A percentile compares a stretch with the other conserved stretches of the same genome.
phyloP scores from a whole-genome alignment of 2,888 invertebrate species.

The Conistra vaccinii region DNA sequence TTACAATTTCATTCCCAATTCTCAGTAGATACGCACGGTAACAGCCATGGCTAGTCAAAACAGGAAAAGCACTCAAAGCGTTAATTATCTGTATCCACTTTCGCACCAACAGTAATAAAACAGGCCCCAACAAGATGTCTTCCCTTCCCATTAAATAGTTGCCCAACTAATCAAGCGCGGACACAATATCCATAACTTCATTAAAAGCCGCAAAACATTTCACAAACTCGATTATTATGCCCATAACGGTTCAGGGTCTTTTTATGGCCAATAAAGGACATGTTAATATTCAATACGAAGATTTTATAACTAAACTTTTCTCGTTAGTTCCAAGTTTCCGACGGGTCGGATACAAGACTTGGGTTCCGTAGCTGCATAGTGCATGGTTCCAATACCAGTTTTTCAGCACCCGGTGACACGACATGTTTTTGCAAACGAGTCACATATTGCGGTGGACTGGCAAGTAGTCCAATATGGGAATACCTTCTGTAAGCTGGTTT shows the following conservation, averaged over 20 bases:
- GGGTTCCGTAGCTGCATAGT: conserved; percentile 54
- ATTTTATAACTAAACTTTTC: conserved; percentile 86
- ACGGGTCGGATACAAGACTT: conserved; percentile 72
- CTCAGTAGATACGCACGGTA: not conserved
- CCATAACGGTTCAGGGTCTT: conserved; percentile 74
- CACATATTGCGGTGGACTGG: conserved; percentile 53
- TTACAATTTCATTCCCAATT: not conserved
- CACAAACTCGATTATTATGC: conserved; percentile 77
- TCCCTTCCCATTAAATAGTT: conserved; percentile 60
- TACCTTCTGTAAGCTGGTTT: conserved; percentile 36
- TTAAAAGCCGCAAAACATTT: conserved; percentile 70
- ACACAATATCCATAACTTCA: conserved; percentile 70
- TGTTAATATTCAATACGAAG: conserved; percentile 87
- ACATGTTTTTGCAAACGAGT: conserved; percentile 57
- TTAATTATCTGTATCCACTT: conserved; percentile 34
- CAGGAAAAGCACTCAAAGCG: conserved; percentile 31
- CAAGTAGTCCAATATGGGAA: conserved; percentile 42
- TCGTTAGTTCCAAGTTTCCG: conserved; percentile 79
- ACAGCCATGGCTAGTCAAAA: not conserved
- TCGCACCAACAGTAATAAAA: conserved; percentile 51
- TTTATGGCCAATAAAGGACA: conserved; percentile 83
- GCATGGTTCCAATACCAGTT: conserved; percentile 58
- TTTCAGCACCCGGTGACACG: conserved; percentile 50
- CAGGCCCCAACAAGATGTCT: conserved; percentile 45
- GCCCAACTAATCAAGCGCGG: conserved; percentile 72